Evolutionary conservation across 2,888 invertebrate genomes (phyloP), one percentile per base, ranked within the genome.

Genomic region (Acanthosoma haemorrhoidale): DNA sequence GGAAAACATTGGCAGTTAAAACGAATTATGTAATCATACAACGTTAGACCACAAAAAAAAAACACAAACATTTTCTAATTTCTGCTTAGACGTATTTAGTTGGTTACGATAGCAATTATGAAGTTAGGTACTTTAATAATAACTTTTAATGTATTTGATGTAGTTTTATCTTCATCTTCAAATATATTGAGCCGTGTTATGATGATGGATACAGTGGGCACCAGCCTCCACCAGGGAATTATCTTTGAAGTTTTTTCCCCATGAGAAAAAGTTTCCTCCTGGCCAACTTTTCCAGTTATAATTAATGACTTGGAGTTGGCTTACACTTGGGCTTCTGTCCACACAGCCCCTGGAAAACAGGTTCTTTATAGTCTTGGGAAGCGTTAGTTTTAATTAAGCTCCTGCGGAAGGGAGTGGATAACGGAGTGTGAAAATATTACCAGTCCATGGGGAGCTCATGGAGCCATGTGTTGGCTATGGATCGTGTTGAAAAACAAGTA

Each of bases 321-420:
- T 61, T 38, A 38, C n/a, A 3, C 51, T n/a, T n/a, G n/a, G n/a
- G n/a, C 51, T 13, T 11, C 43, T 21, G 43, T 51, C 51, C 21
- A 51, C 51, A 51, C 29, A 51, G 51, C 51, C 29, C 51, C 21
- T 21, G 9, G 25, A 21, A 21, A 36, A 21, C 36, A 18, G 59
- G 16, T 36, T 61, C n/a, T 36, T 59, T 34, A 36, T 61, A 61
- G 34, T 32, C 34, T 21, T n/a, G 21, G 18, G 36, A 13, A 51
- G 16, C 61, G 36, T 61, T 61, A 36, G 34, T 61, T 61, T 61
- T 61, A 61, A 61, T 61, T 61, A 61, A 38, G 18, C 38, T n/a
- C 36, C 36, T 61, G 13, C 34, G 21, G 4, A 13, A 21, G 41
- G 41, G 41, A 6, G 36, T 36, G 36, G 36, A 11, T 11, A 11